Evolutionary conservation across 2,888 invertebrate species (phyloP).

Genomic region (Cabera pusaria): DNA sequence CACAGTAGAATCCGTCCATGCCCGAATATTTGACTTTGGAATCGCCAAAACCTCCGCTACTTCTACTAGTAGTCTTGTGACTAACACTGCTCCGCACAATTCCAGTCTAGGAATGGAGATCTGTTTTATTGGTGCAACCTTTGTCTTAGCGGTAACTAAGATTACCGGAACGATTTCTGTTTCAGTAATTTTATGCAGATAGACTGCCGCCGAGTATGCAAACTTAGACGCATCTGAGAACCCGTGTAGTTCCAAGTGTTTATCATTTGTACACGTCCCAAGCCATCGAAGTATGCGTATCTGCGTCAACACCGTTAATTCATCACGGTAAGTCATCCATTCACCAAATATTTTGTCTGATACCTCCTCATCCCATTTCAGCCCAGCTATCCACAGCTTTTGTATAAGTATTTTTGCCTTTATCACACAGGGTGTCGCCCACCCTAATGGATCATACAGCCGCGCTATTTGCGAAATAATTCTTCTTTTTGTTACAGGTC

Average conservation of each 20-base stretch:
- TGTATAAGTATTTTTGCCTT: slow-evolving; percentile 40
- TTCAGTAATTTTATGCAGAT: slow-evolving; percentile 18
- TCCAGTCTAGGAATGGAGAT: slow-evolving; percentile 17
- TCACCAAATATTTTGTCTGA: slow-evolving; percentile 6
- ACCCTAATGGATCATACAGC: slow-evolving; percentile 42
- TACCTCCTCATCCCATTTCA: slow-evolving; percentile 38
- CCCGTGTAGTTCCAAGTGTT: slow-evolving; percentile 25
- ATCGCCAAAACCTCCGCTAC: slow-evolving; percentile 11
- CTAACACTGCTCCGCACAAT: slow-evolving; percentile 18
- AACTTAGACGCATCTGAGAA: slow-evolving; percentile 29
- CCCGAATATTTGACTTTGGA: slow-evolving; percentile 11
- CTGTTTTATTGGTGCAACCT: slow-evolving; percentile 30
- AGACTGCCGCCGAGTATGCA: slow-evolving; percentile 28
- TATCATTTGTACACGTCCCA: slow-evolving; percentile 2
- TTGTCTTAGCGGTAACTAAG: slow-evolving; percentile 13
- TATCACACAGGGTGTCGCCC: slow-evolving; percentile 38
- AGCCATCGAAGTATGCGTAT: slow-evolving; percentile 23
- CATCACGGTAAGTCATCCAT: slow-evolving; percentile 11
- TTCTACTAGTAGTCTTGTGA: slow-evolving; percentile 14
- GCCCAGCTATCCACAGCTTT: slow-evolving; percentile 38
- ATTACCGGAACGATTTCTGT: slow-evolving; percentile 9
- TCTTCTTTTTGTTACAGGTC: slow-evolving; percentile 39
- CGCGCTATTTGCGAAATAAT: slow-evolving; percentile 39
- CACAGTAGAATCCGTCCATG: slow-evolving; percentile 23
- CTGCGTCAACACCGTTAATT: neutral